Conservation (phyloP, 1,140 invertebrate species). For the Grapholita molesta region DNA sequence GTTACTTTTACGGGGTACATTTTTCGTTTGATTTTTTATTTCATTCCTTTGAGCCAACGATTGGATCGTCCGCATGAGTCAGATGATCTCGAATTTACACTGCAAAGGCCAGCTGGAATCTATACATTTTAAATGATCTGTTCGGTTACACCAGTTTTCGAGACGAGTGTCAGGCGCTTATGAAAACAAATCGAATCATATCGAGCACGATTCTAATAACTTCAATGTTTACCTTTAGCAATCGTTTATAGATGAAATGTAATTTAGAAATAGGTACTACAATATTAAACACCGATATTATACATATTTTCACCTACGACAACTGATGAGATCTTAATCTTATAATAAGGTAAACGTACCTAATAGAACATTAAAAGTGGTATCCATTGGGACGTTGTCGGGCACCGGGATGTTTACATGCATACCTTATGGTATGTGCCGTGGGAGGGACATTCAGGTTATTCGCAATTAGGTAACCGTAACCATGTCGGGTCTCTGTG, state of each 20-base stretch:
- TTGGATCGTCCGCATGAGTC: slow-evolving; percentile 2
- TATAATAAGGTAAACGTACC: too few species aligned
- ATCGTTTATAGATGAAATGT: background rate
- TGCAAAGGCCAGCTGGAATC: slow-evolving; percentile 6
- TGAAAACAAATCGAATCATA: slow-evolving; percentile 2
- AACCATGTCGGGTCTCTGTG: background rate
- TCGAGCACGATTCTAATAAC: background rate
- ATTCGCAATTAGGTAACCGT: slow-evolving; percentile 13
- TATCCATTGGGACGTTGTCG: too few species aligned
- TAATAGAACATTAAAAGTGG: too few species aligned
- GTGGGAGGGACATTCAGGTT: slow-evolving; percentile 11
- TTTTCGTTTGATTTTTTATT: background rate
- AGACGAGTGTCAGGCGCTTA: background rate
- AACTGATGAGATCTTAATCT: too few species aligned
- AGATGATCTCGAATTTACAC: slow-evolving; percentile 15
- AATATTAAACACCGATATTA: too few species aligned
- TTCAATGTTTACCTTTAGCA: background rate
- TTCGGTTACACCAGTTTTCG: background rate
- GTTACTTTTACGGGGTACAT: background rate
- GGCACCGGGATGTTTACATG: too few species aligned
- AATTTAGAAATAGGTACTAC: background rate
- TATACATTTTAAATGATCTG: slow-evolving; percentile 15
- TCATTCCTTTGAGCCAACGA: slow-evolving; percentile 10
- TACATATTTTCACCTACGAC: too few species aligned
- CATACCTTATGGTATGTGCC: too few species aligned